These are phyloP conservation scores for Araneus ventricosus DNA, from an alignment of 1,140 invertebrate species.

Conservation along the genomic window DNA sequence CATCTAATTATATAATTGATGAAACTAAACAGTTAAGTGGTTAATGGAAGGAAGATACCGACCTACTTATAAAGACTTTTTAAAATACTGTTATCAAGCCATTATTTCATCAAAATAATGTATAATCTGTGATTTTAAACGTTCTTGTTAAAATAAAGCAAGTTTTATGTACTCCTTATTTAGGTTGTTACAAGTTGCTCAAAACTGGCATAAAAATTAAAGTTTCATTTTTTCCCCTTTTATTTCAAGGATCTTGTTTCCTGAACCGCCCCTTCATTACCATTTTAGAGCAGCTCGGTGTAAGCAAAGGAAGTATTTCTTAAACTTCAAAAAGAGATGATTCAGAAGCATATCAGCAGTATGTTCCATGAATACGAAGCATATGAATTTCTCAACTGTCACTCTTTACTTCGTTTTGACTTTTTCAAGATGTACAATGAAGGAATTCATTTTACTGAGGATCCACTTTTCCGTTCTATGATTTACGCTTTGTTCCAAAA, in stretches of 20 bases:
- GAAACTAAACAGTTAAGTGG: no score
- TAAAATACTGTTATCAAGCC: no score
- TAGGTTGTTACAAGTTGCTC: no score
- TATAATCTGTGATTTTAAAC: no score
- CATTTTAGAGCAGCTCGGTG: constrained; percentile 79
- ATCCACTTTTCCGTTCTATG: constrained; percentile 78
- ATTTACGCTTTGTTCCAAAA: constrained; percentile 61
- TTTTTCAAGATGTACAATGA: constrained; percentile 67
- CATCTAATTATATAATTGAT: no score
- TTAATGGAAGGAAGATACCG: no score
- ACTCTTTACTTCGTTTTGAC: constrained; percentile 77
- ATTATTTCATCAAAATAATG: no score
- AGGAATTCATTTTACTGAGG: constrained; percentile 77
- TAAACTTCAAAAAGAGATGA: constrained; percentile 72
- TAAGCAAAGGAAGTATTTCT: constrained; percentile 71
- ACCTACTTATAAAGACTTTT: no score
- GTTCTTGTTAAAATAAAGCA: no score
- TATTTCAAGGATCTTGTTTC: constrained; percentile 81
- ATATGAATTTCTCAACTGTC: constrained; percentile 76
- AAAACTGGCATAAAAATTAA: not conserved
- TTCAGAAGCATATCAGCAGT: constrained; percentile 70
- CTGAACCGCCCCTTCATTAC: constrained; percentile 80
- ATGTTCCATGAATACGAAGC: constrained; percentile 77
- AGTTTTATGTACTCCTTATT: no score
- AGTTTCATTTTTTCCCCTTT: constrained; percentile 47